These are phyloP conservation scores for Pyrrhia umbra DNA, from an alignment of 2,888 invertebrate species.

Conservation along the genomic window DNA sequence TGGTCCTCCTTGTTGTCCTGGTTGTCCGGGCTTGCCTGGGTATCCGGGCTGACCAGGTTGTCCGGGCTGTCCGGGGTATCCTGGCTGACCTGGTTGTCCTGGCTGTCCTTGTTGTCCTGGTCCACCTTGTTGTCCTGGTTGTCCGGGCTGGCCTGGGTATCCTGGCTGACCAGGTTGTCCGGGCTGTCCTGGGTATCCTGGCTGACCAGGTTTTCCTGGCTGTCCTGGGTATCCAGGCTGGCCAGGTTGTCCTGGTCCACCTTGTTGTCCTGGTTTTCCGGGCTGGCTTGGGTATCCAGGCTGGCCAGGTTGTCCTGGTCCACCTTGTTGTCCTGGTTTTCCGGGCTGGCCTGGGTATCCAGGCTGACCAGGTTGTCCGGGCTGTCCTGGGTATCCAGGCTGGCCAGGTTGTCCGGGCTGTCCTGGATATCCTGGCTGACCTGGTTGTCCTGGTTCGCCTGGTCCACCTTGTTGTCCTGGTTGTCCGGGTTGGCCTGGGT, in stretches of 20 bases:
- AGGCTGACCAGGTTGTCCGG: slow-evolving; percentile 50
- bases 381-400: slow-evolving; percentile 55
- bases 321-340: slow-evolving; percentile 70
- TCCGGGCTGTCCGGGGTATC: slow-evolving; percentile 54
- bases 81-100: slow-evolving; percentile 59
- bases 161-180: slow-evolving; percentile 26
- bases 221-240: slow-evolving; percentile 64
- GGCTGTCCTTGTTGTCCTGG: slow-evolving; percentile 15
- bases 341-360: slow-evolving; percentile 60
- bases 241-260: slow-evolving; percentile 83
- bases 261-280: slow-evolving; percentile 56
- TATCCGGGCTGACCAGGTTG: slow-evolving; percentile 5
- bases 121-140: slow-evolving; percentile 4
- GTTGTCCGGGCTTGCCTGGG: not conserved
- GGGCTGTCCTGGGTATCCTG: slow-evolving; percentile 63
- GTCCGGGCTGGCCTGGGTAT: slow-evolving; percentile 58
- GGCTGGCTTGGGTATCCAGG: slow-evolving; percentile 62
- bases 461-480: slow-evolving; percentile 48
- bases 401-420: slow-evolving; percentile 52
- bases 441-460: slow-evolving; percentile 46
- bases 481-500: slow-evolving; percentile 46
- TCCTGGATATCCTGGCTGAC: slow-evolving; percentile 59
- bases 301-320: slow-evolving; percentile 64
- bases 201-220: slow-evolving; percentile 64
- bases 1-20: slow-evolving; percentile 37